These are phyloP conservation scores for Corvus moneduloides DNA, from an alignment of 2,113 vertebrate species.

Conservation along the genomic window DNA sequence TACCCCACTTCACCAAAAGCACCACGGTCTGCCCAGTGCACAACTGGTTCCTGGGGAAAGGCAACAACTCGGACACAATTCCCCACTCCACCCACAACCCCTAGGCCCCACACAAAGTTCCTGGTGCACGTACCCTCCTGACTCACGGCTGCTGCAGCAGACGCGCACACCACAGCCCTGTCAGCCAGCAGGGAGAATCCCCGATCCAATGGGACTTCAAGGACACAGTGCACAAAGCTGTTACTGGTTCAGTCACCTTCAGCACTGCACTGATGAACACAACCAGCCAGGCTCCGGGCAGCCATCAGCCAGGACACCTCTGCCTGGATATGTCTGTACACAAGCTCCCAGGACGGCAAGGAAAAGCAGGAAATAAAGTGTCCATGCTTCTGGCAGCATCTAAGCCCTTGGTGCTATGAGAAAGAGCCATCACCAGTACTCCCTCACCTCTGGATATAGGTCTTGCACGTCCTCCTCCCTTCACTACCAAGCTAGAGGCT, in stretches of 20 bases:
- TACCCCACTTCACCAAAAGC: background rate
- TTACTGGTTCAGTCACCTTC: background rate
- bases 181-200: background rate
- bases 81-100: background rate
- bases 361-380: background rate
- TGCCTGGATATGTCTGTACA: background rate
- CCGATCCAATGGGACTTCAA: background rate
- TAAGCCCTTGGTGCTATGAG: background rate
- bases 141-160: accelerated
- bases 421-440: background rate
- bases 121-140: too few species aligned
- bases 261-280: background rate
- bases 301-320: background rate
- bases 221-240: background rate
- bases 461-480: background rate
- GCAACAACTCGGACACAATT: background rate
- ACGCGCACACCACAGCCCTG: background rate
- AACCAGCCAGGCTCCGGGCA: background rate
- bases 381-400: background rate
- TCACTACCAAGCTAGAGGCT: background rate
- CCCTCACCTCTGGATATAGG: background rate
- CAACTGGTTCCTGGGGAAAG: background rate
- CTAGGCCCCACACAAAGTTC: background rate
- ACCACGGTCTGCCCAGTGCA: accelerated
- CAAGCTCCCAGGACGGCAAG: background rate